Evolutionary conservation across 2,113 vertebrate genomes (phyloP).

Genomic region (Centrocercus urophasianus): DNA sequence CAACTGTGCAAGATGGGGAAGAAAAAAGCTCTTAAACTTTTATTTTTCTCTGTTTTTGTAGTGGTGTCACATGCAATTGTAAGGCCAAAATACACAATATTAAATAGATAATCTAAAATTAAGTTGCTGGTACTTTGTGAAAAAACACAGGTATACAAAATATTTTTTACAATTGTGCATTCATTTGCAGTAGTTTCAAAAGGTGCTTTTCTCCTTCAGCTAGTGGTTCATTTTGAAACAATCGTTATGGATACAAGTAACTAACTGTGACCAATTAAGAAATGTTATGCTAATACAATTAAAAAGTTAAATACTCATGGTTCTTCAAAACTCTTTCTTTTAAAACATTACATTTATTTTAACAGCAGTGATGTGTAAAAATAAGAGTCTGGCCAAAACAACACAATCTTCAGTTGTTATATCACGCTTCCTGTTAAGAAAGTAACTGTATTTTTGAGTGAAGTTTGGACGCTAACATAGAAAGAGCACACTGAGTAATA

Average conservation of each 20-base stretch:
- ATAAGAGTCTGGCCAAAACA: neutral
- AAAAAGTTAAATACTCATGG: neutral
- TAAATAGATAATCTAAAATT: constrained; percentile 43
- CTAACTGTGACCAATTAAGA: neutral
- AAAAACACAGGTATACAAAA: constrained; percentile 34
- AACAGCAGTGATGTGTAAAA: constrained; percentile 2
- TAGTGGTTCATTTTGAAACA: neutral
- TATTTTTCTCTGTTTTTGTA: neutral
- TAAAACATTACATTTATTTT: neutral
- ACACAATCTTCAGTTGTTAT: neutral
- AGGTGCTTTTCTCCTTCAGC: constrained; percentile 34
- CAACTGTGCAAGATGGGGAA: neutral
- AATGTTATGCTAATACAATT: neutral
- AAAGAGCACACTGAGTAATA: neutral
- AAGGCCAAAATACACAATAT: constrained; percentile 38
- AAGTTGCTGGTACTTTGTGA: constrained; percentile 5
- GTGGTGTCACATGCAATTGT: neutral
- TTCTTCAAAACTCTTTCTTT: neutral
- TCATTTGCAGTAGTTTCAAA: neutral
- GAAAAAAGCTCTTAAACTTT: neutral
- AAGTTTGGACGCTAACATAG: neutral
- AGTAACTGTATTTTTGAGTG: neutral
- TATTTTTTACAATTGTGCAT: constrained; percentile 5
- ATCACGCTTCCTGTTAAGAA: neutral
- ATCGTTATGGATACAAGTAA: neutral